These are phyloP conservation scores for Papilio glaucus DNA, from an alignment of 1,140 invertebrate genomes.

Conservation along the genomic window DNA sequence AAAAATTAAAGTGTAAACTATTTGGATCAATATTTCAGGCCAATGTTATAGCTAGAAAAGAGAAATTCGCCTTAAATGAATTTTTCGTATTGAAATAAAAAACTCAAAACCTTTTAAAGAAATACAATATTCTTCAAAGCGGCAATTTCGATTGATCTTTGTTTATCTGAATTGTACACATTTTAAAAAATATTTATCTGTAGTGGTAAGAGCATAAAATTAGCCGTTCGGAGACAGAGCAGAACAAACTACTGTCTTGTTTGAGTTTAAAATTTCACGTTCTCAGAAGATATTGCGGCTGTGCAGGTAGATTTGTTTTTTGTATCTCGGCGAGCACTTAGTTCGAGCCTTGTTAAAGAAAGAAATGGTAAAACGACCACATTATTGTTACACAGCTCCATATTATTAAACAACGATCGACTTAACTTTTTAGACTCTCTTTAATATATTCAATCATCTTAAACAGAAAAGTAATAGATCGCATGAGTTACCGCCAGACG, in stretches of 20 bases:
- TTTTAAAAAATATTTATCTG: conserved; percentile 2
- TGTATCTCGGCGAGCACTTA: conserved; percentile 38
- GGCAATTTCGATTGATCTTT: no score
- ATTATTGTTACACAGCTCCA: conserved; percentile 14
- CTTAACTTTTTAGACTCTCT: neutral
- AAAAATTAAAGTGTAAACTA: no score
- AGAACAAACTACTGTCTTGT: conserved; percentile 64
- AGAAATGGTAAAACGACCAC: conserved; percentile 47
- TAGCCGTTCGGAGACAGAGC: conserved; percentile 41
- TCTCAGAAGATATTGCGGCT: conserved; percentile 63
- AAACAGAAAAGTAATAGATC: no score
- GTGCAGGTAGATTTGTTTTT: conserved; percentile 69
- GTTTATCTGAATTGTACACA: no score
- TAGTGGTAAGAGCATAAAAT: neutral
- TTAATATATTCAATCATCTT: neutral
- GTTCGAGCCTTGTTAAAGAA: conserved; percentile 44
- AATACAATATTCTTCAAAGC: no score
- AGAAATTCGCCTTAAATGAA: no score
- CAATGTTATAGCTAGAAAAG: no score
- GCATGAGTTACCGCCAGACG: no score
- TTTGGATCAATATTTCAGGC: no score
- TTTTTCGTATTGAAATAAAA: no score
- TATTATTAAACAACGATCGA: conserved; percentile 13
- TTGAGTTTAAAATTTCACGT: conserved; percentile 75
- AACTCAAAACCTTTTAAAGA: no score